Conservation (phyloP, 2,113 vertebrate species). For the Natator depressus region DNA sequence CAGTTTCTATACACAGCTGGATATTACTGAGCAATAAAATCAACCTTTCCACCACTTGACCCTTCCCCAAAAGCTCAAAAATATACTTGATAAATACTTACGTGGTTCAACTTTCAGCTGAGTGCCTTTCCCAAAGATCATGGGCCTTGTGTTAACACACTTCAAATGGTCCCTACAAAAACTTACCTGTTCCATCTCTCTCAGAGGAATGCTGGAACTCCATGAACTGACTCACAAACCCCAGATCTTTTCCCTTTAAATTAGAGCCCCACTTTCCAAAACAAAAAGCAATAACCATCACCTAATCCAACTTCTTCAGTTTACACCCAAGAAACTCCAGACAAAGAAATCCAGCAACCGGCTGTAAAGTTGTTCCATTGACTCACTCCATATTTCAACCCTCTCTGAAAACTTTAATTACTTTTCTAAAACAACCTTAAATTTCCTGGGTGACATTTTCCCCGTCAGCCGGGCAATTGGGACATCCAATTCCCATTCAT, state of each 20-base stretch:
- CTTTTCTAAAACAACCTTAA: background rate
- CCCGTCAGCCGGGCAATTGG: rapidly evolving
- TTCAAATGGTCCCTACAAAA: background rate
- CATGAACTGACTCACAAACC: background rate
- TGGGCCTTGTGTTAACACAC: background rate
- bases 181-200: background rate
- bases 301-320: background rate
- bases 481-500: background rate
- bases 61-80: too few species aligned
- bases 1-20: background rate
- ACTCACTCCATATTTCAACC: background rate
- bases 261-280: background rate
- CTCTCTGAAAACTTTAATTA: background rate
- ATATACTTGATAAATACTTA: background rate
- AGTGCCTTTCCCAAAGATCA: background rate
- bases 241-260: background rate
- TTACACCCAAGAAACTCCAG: background rate
- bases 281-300: background rate
- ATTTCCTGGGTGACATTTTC: background rate
- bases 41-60: background rate
- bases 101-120: background rate
- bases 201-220: background rate
- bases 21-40: background rate
- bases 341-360: background rate
- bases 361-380: background rate